These are phyloP conservation scores for Psittacula cyanocephala DNA, from an alignment of 2,113 vertebrate species.

Conservation along the genomic window DNA sequence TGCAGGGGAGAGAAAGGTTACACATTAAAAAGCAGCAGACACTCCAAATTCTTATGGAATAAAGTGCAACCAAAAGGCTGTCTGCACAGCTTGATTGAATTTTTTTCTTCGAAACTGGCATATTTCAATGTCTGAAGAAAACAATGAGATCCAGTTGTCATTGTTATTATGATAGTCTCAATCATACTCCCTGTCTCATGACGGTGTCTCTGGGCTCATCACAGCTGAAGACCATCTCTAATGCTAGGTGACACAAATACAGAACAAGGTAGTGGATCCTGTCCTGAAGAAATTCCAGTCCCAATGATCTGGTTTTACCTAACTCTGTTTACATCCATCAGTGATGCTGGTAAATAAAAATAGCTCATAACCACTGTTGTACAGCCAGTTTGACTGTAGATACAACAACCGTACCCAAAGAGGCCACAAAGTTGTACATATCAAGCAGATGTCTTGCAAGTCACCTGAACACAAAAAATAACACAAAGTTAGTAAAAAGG, in stretches of 20 bases:
- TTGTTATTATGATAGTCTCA: not conserved
- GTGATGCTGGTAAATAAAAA: not conserved
- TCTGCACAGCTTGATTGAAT: not conserved
- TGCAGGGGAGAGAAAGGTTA: not conserved
- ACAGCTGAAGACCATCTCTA: not conserved
- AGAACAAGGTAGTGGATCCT: not conserved
- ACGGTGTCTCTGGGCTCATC: not conserved
- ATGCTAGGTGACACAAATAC: not conserved
- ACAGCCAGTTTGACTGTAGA: not conserved
- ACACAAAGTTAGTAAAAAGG: not conserved
- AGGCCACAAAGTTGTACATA: not conserved
- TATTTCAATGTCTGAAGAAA: not conserved
- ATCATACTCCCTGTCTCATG: not conserved
- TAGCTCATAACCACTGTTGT: not conserved
- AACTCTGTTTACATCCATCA: not conserved
- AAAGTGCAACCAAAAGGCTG: not conserved
- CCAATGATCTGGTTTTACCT: not conserved
- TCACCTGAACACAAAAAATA: not conserved
- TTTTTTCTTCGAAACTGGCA: not conserved
- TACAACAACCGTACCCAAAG: not conserved
- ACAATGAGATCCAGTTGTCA: not conserved
- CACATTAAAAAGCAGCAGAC: constrained; percentile 24
- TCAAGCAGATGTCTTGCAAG: not conserved
- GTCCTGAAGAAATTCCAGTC: not conserved
- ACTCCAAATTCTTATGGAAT: not conserved